These are phyloP conservation scores for Taurulus bubalis DNA, from an alignment of 2,113 vertebrate species.

Conservation along the genomic window DNA sequence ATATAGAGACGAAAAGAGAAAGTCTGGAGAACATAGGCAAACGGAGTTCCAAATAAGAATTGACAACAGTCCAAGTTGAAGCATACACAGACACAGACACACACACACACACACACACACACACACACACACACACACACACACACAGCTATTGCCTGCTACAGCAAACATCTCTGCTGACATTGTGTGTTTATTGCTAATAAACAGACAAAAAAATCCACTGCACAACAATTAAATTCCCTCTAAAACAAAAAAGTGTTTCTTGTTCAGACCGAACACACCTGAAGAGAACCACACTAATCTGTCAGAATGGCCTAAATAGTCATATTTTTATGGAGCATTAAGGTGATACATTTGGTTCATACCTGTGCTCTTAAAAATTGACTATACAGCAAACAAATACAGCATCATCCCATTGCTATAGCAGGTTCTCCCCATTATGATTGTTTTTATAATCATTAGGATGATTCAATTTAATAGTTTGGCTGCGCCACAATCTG, in stretches of 20 bases:
- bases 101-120: background rate
- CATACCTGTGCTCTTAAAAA: background rate
- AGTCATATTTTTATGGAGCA: background rate
- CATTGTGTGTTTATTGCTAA: slow-evolving; percentile 3
- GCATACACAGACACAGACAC: background rate
- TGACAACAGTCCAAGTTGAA: background rate
- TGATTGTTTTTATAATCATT: background rate
- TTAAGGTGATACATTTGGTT: background rate
- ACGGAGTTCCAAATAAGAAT: background rate
- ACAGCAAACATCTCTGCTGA: slow-evolving; percentile 11
- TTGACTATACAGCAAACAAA: background rate
- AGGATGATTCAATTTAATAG: background rate
- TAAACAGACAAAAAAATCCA: background rate
- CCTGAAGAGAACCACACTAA: background rate
- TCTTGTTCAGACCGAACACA: background rate
- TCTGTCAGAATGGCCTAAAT: background rate
- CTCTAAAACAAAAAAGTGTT: background rate
- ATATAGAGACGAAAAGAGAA: background rate
- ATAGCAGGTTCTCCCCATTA: background rate
- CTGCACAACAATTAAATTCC: background rate
- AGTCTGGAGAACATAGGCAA: background rate
- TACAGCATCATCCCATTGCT: background rate
- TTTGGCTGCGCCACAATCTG: background rate
- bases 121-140: background rate
- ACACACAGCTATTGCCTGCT: background rate